Conservation (phyloP, 2,113 vertebrate species). For the Alces alces region DNA sequence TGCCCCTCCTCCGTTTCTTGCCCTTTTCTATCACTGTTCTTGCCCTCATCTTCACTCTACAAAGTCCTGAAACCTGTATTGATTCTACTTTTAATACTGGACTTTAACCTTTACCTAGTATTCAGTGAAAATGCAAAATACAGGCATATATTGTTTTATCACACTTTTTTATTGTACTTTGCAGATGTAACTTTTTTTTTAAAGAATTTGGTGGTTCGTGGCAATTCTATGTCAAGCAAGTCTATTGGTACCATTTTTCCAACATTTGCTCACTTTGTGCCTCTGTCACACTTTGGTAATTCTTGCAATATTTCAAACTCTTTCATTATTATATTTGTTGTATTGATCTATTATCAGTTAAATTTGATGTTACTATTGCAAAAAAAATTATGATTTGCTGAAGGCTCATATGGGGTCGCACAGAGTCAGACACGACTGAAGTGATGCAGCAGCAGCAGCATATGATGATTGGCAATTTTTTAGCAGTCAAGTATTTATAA, state of each 20-base stretch:
- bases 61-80: background rate
- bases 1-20: background rate
- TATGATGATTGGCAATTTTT: background rate
- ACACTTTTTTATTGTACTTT: background rate
- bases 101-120: background rate
- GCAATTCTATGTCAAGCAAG: background rate
- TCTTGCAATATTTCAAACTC: background rate
- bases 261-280: background rate
- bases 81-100: background rate
- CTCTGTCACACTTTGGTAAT: background rate
- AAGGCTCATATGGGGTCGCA: background rate
- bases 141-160: background rate
- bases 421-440: too few species aligned
- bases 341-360: background rate
- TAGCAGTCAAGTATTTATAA: background rate
- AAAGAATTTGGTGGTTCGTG: accelerated
- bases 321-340: background rate
- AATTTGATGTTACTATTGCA: background rate
- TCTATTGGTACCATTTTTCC: background rate
- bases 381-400: background rate
- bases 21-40: background rate
- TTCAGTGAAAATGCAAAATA: background rate
- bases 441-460: too few species aligned
- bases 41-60: background rate
- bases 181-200: background rate